Percentiles rank a stretch among this genome's conserved stretches.
These are phyloP conservation scores for Ranitomeya variabilis DNA, from an alignment of 2,113 vertebrate species.

Conservation along the genomic window DNA sequence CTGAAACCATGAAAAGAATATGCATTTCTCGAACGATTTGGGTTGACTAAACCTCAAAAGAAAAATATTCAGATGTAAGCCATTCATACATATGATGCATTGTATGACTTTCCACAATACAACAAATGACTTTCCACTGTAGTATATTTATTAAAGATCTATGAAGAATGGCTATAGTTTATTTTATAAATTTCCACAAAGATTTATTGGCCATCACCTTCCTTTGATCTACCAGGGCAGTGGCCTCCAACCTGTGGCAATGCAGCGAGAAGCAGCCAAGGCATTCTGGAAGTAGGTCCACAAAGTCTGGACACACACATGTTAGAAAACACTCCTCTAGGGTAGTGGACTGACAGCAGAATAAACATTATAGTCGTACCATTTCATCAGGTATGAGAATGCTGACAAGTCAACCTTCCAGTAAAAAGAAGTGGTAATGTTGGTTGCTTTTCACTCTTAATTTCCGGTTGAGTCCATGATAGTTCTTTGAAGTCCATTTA, in stretches of 20 bases:
- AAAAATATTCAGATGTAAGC: not conserved
- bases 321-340: not conserved
- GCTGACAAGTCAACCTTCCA: not conserved
- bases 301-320: not conserved
- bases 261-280: not conserved
- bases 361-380: not conserved
- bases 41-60: not conserved
- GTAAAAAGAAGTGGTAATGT: too few species aligned
- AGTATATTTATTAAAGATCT: not conserved
- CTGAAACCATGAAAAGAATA: not conserved
- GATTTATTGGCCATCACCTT: not conserved
- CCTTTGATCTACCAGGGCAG: not conserved
- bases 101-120: not conserved
- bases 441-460: too few species aligned
- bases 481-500: too few species aligned
- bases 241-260: not conserved
- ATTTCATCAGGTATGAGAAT: not conserved
- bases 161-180: not conserved
- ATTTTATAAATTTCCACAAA: not conserved
- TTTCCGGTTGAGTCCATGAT: too few species aligned
- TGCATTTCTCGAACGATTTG: not conserved
- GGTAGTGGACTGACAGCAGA: not conserved
- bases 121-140: not conserved
- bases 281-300: not conserved
- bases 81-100: not conserved